Evolutionary conservation across 2,888 invertebrate species (phyloP), one percentile per base, ranked within the genome.

Genomic region (Mythimna albipuncta): DNA sequence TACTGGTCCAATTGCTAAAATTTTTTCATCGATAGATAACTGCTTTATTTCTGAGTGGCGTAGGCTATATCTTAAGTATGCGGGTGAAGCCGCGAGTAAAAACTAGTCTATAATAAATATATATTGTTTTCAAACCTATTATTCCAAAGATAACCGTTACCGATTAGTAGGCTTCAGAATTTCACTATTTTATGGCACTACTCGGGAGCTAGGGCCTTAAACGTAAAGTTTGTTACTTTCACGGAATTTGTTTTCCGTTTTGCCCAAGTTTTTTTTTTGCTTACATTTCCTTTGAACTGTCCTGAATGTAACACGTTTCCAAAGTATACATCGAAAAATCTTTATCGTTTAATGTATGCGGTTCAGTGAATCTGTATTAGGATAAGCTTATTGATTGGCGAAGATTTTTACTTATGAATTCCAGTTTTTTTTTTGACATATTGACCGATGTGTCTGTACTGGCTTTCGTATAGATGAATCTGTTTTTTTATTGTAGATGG

Each of bases 181-280:
- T 2, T 32, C 32, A 32, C 32, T 2, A 5, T 32, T 32, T 32
- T 32, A 32, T 32, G 32, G 4, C 32, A 32, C 32, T 32, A 3
- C 32, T 32, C 32, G 32, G 32, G 32, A 32, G 32, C 32, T 32
- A 32, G 32, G 32, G 32, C 32, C 32, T 32, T 67, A 47, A 62
- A 57, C 50, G 52, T 26, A 72, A 77, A 72, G 67, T 72, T 77
- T 64, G 47, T 64, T 64, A 61, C 44, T 57, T 64, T 6, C 38
- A 54, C 16, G 10, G 21, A 64, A 64, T 78, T 64, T 70, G 41
- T 50, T 55, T 77, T 44, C 50, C 11, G n/a, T 61, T 69, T 13
- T 32, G 0, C 11, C n/a, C 5, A 52, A 65, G 13, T 19, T 47
- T 54, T 65, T 62, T 26, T 71, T 63, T 47, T 47, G 47, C 26